Percentiles rank a stretch among this genome's conserved stretches.
Conservation (phyloP, 2,113 vertebrate species). For the Rostratula benghalensis region DNA sequence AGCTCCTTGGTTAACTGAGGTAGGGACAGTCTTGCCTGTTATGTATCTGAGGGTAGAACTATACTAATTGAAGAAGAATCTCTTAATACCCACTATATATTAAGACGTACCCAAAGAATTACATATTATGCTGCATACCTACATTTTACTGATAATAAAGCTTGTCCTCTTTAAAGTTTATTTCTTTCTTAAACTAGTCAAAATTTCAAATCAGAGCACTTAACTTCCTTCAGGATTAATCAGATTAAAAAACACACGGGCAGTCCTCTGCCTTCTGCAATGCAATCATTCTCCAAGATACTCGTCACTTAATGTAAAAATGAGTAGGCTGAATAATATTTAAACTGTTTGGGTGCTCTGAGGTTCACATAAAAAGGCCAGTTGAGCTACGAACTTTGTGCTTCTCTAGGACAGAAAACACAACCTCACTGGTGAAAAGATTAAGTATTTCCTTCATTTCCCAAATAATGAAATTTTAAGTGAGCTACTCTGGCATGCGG, state of each 20-base stretch:
- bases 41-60: background rate
- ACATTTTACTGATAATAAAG: background rate
- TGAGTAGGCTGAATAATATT: background rate
- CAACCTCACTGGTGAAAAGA: background rate
- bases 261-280: background rate
- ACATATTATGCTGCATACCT: background rate
- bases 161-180: background rate
- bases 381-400: background rate
- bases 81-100: background rate
- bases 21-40: background rate
- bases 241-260: background rate
- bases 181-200: background rate
- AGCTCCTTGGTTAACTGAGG: background rate
- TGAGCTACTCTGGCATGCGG: background rate
- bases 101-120: background rate
- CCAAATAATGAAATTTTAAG: background rate
- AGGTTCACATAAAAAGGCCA: background rate
- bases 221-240: background rate
- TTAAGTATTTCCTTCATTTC: background rate
- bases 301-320: background rate
- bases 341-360: background rate
- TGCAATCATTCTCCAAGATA: background rate
- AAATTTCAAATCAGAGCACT: background rate
- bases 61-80: background rate
- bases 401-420: background rate